Base-by-base conservation (phyloP, 1,140 invertebrate species). In the Leptonema lineaticorne region DNA sequence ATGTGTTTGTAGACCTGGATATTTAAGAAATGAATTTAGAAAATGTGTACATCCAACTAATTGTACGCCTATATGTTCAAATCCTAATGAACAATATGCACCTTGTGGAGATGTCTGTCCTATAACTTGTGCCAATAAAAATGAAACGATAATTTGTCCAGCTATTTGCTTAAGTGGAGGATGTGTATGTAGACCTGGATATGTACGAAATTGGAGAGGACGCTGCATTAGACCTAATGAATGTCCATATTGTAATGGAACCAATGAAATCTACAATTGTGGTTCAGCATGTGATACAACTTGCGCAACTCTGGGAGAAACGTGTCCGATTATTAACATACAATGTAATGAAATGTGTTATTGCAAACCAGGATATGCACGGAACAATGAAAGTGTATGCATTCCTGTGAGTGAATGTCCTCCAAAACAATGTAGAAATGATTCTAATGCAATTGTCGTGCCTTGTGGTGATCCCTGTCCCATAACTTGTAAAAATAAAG, bases 311-410 rank as follows among this genome's bases (percentile, higher is more conserved):
- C 62, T 85, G 8, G 73, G 74, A 0, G 20, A 78, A 69, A 76
- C 78, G 16, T 85, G 85, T 48, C 76, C 79, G 0, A 81, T 85
- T 4, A 22, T 73, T 0, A 82, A 85, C 62, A 76, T 84, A 0
- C 71, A 75, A 14, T 85, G 84, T 58, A 84, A 81, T 24, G 74
- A 79, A 53, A 78, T 71, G 57, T 86, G 85, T 67, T 85, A 85
- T 63, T 85, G 84, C 69, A 74, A 76, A 8, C 67, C 81, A 1
- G 80, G 79, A 0, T 84, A 76, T 65, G 83, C 83, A 0, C 76
- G 84, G 5, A 69, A 81, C 64, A 28, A 53, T 16, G 67, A 69
- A 0, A 75, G 76, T 6, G 70, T 27, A 3, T 85, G 84, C 65
- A 78, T 85, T 24, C 82, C 82, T 0, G 70, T 74, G 14, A 45